phyloP scores from a whole-genome alignment of 2,888 invertebrate genomes.

The Drosophila aldrichi region DNA sequence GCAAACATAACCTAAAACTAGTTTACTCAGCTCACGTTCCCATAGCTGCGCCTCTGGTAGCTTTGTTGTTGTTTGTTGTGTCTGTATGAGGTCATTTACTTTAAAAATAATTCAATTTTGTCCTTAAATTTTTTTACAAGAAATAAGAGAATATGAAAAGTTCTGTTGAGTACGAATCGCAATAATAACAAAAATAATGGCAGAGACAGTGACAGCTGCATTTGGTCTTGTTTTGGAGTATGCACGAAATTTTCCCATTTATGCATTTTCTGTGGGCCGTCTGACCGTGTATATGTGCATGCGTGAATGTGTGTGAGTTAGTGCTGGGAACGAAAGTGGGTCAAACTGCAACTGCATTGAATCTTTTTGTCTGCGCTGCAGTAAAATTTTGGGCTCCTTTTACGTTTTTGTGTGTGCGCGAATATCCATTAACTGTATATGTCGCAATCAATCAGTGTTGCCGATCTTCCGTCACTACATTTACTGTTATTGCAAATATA shows the following conservation, averaged over 20 bases:
- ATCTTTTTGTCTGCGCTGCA: conserved; percentile 53
- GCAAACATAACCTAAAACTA: conserved; percentile 73
- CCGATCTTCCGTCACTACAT: conserved; percentile 28
- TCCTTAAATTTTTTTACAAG: conserved; percentile 33
- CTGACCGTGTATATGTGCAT: conserved; percentile 5
- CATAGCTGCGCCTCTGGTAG: conserved; percentile 13
- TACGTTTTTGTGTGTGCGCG: conserved; percentile 5
- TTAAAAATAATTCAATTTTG: conserved; percentile 34
- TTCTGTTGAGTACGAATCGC: not conserved
- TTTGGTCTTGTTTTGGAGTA: conserved; percentile 46
- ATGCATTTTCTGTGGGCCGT: conserved; percentile 41
- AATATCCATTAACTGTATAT: conserved; percentile 14
- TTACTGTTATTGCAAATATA: conserved; percentile 20
- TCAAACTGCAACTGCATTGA: conserved; percentile 71
- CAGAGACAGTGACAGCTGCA: conserved; percentile 57
- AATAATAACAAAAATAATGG: conserved; percentile 27
- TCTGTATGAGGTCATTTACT: conserved; percentile 76
- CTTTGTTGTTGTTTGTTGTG: conserved; percentile 1
- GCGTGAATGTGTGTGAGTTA: conserved; percentile 2
- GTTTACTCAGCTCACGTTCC: conserved; percentile 38
- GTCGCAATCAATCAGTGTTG: conserved; percentile 10
- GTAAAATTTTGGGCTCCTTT: conserved; percentile 52
- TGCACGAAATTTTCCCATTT: conserved; percentile 59
- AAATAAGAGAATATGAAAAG: not conserved
- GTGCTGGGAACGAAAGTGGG: conserved; percentile 59